phyloP scores from a whole-genome alignment of 2,113 vertebrate genomes.

The Mixornis gularis region DNA sequence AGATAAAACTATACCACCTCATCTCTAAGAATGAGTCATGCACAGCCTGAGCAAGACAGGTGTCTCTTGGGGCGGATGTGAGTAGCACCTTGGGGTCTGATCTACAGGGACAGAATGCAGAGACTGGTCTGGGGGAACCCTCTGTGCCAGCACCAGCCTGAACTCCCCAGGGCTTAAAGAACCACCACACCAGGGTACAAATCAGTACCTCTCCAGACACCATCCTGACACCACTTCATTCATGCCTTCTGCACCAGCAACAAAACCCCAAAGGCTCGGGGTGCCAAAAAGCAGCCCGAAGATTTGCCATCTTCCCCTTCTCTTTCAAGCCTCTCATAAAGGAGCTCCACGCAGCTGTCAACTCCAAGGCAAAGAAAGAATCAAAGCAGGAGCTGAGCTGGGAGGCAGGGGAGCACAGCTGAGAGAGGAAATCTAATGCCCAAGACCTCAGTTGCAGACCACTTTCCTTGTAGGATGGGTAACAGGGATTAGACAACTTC shows the following conservation, averaged over 20 bases:
- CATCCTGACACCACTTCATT: not conserved
- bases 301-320: not conserved
- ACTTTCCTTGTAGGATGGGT: not conserved
- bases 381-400: slow-evolving; percentile 10
- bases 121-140: not conserved
- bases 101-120: not conserved
- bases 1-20: slow-evolving; percentile 25
- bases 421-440: not conserved
- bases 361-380: slow-evolving; percentile 29
- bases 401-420: not conserved
- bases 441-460: not conserved
- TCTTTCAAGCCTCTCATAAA: slow-evolving; percentile 14
- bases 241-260: not conserved
- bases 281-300: not conserved
- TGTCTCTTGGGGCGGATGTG: not conserved
- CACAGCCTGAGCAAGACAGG: not conserved
- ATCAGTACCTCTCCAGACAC: not conserved
- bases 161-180: not conserved
- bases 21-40: slow-evolving; percentile 1
- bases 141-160: not conserved
- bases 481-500: not conserved
- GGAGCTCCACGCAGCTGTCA: not conserved
- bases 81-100: not conserved
- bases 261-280: not conserved
- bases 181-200: not conserved